phyloP scores from a whole-genome alignment of 2,113 vertebrate genomes.

The Ceuthmochares aereus region DNA sequence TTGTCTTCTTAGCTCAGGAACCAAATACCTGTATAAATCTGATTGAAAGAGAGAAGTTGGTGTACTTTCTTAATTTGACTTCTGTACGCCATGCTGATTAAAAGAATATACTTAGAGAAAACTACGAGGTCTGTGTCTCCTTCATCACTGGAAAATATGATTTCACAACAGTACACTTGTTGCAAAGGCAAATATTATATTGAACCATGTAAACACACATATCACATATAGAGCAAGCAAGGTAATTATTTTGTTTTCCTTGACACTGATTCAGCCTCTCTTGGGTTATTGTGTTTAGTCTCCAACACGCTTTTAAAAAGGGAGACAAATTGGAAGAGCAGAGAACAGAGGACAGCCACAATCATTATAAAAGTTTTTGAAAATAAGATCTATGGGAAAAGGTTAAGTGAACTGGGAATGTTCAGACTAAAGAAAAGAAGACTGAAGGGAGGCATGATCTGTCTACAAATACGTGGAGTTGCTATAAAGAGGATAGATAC shows the following conservation, averaged over 20 bases:
- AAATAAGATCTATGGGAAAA: constrained; percentile 51
- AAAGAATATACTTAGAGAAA: too few relatives aligned
- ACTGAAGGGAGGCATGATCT: constrained; percentile 20
- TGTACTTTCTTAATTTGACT: too few relatives aligned
- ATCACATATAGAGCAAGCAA: constrained; percentile 53
- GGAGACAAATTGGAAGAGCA: constrained; percentile 2
- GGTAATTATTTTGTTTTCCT: constrained; percentile 52
- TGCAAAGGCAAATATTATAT: constrained; percentile 49
- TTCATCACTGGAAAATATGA: background rate
- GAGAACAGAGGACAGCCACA: constrained; percentile 15
- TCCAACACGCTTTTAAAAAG: constrained; percentile 5
- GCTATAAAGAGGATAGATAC: constrained; percentile 8
- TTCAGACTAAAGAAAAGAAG: constrained; percentile 48
- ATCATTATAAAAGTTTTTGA: constrained; percentile 18
- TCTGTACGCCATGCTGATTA: too few relatives aligned
- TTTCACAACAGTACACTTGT: constrained; percentile 22
- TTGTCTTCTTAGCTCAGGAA: too few relatives aligned
- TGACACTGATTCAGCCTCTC: constrained; percentile 15
- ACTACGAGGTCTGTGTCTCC: too few relatives aligned
- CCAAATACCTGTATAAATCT: too few relatives aligned
- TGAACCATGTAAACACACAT: constrained; percentile 43
- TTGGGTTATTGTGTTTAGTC: constrained; percentile 3
- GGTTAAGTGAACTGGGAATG: constrained; percentile 29
- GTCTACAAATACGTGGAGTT: background rate
- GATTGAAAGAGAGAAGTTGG: too few relatives aligned